Base-by-base conservation (phyloP, 2,113 vertebrate genomes). In the Pithys albifrons region DNA sequence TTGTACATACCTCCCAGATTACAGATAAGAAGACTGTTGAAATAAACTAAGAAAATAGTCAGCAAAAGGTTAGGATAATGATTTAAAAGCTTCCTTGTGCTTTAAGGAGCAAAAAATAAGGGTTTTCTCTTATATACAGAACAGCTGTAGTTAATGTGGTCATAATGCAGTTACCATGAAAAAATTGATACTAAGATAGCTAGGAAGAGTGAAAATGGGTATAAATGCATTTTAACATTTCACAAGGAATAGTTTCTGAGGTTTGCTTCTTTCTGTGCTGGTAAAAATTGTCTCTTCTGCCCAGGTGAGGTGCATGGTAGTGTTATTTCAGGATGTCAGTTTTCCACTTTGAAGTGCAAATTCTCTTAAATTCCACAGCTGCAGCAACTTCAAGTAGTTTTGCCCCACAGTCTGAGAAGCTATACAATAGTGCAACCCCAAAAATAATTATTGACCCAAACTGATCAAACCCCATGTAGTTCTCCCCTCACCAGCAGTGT, bases 1-100 rank as follows among this genome's bases (percentile, higher is more conserved):
- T 10, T 33, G 46, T 6, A 4, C 0, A 0, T 7, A 7, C n/a
- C 33, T 39, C 55, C 37, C 74, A 5, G 1, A 4, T 1, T 10
- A 15, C 2, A 3, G 35, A 3, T 14, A 5, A 88, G 37, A 67
- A 28, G n/a, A 15, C 11, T n/a, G 16, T 46, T 64, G 66, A 75
- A 72, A 71, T 46, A n/a, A 37, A 62, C 22, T 28, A 45, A 58
- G 16, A 39, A 77, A 85, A 33, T 1, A 7, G 12, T 27, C 57
- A 66, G 24, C 27, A 41, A 23, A 66, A 66, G 2, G 6, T 17
- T 54, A 62, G 27, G 7, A 7, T 33, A 27, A 16, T 13, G 31
- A 3, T 80, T 79, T 6, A 49, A 79, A 79, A 61, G 35, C 45
- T 64, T 86, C 14, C 23, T 48, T 64, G 9, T 2, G 1, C 48